These are phyloP conservation scores for Calephelis virginiensis DNA, from an alignment of 1,140 invertebrate species.

Conservation along the genomic window DNA sequence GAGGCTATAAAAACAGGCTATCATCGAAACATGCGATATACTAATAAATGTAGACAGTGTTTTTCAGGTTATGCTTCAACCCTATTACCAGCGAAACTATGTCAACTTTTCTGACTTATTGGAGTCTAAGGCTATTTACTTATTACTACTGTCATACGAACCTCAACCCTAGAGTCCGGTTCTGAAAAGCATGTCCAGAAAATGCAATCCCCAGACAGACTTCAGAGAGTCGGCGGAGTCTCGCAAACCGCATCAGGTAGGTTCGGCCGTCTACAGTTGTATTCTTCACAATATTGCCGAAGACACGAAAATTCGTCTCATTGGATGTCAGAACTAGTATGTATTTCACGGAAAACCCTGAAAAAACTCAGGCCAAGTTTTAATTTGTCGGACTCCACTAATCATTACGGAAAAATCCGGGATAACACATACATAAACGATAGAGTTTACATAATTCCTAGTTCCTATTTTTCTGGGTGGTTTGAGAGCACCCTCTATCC, in stretches of 20 bases:
- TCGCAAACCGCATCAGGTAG: conserved; percentile 59
- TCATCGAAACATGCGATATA: too few relatives aligned
- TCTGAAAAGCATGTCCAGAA: conserved; percentile 63
- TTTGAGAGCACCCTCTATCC: too few relatives aligned
- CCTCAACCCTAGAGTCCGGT: conserved; percentile 65
- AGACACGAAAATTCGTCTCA: conserved; percentile 58
- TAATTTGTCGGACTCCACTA: not conserved
- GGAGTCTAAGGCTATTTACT: too few relatives aligned
- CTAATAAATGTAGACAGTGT: too few relatives aligned
- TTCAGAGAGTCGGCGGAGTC: conserved; percentile 57
- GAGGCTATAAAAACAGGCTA: too few relatives aligned
- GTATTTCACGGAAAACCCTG: conserved; percentile 66
- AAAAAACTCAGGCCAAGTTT: conserved; percentile 1
- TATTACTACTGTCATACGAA: conserved; percentile 21
- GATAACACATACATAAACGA: too few relatives aligned
- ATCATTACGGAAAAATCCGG: too few relatives aligned
- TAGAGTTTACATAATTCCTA: too few relatives aligned
- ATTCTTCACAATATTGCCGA: conserved; percentile 45
- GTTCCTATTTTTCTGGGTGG: too few relatives aligned
- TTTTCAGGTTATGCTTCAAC: too few relatives aligned
- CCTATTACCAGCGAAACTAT: too few relatives aligned
- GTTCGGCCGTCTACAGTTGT: conserved; percentile 47
- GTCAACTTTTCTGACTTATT: too few relatives aligned
- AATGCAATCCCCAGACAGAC: conserved; percentile 66
- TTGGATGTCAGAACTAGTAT: conserved; percentile 58